Conservation (phyloP, 2,797 vertebrate genomes). For the Semotilus atromaculatus region DNA sequence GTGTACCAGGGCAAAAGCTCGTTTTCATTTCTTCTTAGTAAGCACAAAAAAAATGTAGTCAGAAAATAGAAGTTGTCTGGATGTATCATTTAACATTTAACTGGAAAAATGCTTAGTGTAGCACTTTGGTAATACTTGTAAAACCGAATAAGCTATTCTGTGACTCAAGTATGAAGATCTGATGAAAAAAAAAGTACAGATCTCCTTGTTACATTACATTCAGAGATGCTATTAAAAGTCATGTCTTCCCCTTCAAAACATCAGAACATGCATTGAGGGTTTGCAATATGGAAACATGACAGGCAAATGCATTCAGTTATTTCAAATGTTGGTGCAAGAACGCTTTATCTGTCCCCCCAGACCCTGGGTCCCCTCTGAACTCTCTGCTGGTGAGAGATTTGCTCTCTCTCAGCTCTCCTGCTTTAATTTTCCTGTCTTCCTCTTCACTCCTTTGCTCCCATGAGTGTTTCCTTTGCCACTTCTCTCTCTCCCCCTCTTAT, state of each 20-base stretch:
- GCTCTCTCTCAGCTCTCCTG: constrained; percentile 53
- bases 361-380: constrained; percentile 43
- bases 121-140: not conserved
- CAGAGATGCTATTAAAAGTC: constrained; percentile 22
- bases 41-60: not conserved
- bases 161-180: not conserved
- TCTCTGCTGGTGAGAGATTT: constrained; percentile 55
- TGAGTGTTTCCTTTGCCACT: constrained; percentile 28
- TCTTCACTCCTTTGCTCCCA: constrained; percentile 39
- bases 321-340: constrained; percentile 53
- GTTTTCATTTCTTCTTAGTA: not conserved
- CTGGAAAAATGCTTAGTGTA: not conserved
- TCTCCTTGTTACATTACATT: constrained; percentile 23
- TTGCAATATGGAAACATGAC: constrained; percentile 53
- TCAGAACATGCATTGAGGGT: constrained; percentile 24
- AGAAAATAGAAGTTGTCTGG: not conserved
- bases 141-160: constrained; percentile 28
- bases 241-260: constrained; percentile 34
- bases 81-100: constrained; percentile 1
- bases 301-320: constrained; percentile 53
- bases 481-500: not conserved
- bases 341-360: constrained; percentile 53
- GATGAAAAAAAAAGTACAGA: not conserved
- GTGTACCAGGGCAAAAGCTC: not conserved
- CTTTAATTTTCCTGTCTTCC: constrained; percentile 51